Evolutionary conservation across 2,113 vertebrate genomes (phyloP).

Genomic region (Melanerpes formicivorus): DNA sequence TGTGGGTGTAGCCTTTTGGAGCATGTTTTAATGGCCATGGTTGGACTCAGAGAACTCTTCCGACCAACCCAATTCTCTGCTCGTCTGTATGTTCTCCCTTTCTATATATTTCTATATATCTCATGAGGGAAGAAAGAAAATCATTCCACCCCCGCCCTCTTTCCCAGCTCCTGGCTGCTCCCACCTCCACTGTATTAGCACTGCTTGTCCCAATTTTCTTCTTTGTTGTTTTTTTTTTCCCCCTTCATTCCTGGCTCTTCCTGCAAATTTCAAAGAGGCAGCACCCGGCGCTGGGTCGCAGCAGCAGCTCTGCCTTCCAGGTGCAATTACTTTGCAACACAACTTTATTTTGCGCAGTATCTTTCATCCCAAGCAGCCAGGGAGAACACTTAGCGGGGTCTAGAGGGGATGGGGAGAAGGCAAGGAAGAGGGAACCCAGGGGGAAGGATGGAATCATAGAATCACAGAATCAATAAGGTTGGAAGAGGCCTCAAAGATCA

Average conservation of each 20-base stretch:
- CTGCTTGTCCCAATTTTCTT: constrained; percentile 31
- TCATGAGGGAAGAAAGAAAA: constrained; percentile 18
- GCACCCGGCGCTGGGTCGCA: background rate
- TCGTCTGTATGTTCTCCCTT: background rate
- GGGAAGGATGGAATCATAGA: background rate
- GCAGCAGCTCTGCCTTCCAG: constrained; percentile 52
- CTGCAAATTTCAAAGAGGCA: constrained; percentile 51
- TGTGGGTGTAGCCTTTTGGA: no score
- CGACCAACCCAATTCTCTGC: no score
- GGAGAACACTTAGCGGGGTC: background rate
- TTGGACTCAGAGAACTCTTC: no score
- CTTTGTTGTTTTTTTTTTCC: constrained; percentile 47
- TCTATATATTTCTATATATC: background rate
- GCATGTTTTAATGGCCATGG: no score
- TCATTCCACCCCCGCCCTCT: background rate
- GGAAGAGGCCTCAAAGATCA: no score
- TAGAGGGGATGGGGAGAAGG: background rate
- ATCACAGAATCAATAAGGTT: no score
- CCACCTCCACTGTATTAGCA: constrained; percentile 9
- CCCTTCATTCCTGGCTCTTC: background rate
- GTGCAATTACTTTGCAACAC: constrained; percentile 69
- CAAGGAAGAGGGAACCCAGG: rapidly evolving
- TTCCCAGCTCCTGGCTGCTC: constrained; percentile 2
- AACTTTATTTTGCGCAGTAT: background rate
- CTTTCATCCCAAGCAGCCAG: background rate